These are phyloP conservation scores for Thecocarcelia acutangulata DNA, from an alignment of 2,888 invertebrate genomes.

Conservation along the genomic window DNA sequence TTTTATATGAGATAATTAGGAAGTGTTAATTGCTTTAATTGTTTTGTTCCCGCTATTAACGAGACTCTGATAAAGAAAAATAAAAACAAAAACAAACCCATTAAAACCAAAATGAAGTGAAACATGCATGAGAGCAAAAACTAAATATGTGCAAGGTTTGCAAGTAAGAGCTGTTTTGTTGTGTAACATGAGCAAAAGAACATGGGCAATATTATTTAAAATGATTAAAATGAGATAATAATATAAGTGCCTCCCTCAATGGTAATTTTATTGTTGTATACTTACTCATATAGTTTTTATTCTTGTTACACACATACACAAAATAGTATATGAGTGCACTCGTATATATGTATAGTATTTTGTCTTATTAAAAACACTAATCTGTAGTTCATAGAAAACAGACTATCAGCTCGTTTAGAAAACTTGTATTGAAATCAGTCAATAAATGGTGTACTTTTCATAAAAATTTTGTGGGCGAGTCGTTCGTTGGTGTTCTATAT, in stretches of 20 bases:
- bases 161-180: neutral
- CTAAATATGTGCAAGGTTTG: constrained; percentile 37
- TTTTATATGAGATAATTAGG: constrained; percentile 67
- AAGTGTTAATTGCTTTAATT: constrained; percentile 69
- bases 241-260: neutral
- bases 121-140: constrained; percentile 28
- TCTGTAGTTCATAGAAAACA: no score
- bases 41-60: constrained; percentile 68
- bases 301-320: no score
- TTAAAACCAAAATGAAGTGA: constrained; percentile 35
- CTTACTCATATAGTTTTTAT: no score
- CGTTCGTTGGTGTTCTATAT: no score
- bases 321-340: no score
- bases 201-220: constrained; percentile 7
- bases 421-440: no score
- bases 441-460: no score
- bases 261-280: no score
- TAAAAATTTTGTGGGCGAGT: no score
- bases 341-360: no score
- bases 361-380: no score
- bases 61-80: constrained; percentile 42
- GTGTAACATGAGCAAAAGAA: constrained; percentile 16
- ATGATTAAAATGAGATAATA: constrained; percentile 18
- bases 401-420: no score
- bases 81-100: constrained; percentile 45